These are phyloP conservation scores for Pollenia griseotomentosa DNA, from an alignment of 2,888 invertebrate genomes.

Conservation along the genomic window DNA sequence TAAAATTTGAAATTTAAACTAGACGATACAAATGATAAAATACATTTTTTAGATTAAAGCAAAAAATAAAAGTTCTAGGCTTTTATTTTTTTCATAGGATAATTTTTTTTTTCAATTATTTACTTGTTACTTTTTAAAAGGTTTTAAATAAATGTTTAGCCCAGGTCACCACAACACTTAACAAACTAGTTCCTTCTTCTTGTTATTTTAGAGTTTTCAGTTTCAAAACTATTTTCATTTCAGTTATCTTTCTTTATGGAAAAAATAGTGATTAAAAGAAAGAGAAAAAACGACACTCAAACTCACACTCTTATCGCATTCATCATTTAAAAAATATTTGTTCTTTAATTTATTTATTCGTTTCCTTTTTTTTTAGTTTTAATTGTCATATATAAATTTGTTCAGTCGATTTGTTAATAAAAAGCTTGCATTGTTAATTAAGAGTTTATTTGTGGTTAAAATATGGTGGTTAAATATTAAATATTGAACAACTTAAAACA, in stretches of 20 bases:
- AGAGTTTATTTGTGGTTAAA: constrained; percentile 69
- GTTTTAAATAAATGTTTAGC: constrained; percentile 39
- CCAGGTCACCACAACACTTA: constrained; percentile 18
- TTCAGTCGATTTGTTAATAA: constrained; percentile 67
- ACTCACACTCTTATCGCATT: constrained; percentile 68
- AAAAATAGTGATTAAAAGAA: constrained; percentile 7
- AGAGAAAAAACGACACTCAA: constrained; percentile 48
- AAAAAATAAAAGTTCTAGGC: constrained; percentile 61
- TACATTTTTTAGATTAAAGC: neutral
- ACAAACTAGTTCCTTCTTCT: constrained; percentile 14
- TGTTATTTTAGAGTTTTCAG: neutral
- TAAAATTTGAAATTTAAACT: constrained; percentile 13
- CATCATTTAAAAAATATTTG: constrained; percentile 53
- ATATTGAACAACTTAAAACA: constrained; percentile 44
- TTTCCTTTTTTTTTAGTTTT: constrained; percentile 48
- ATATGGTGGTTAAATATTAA: constrained; percentile 69
- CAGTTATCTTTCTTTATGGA: constrained; percentile 17
- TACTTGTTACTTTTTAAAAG: neutral
- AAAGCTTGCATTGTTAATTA: constrained; percentile 73
- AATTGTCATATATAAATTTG: constrained; percentile 64
- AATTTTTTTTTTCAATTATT: neutral
- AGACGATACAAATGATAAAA: constrained; percentile 36
- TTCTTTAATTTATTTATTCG: constrained; percentile 27
- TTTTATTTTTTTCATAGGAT: constrained; percentile 31
- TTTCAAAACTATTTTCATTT: constrained; percentile 5